Evolutionary conservation across 2,113 vertebrate species (phyloP), one percentile per base, ranked within the genome.

Genomic region (Leuciscus idus): DNA sequence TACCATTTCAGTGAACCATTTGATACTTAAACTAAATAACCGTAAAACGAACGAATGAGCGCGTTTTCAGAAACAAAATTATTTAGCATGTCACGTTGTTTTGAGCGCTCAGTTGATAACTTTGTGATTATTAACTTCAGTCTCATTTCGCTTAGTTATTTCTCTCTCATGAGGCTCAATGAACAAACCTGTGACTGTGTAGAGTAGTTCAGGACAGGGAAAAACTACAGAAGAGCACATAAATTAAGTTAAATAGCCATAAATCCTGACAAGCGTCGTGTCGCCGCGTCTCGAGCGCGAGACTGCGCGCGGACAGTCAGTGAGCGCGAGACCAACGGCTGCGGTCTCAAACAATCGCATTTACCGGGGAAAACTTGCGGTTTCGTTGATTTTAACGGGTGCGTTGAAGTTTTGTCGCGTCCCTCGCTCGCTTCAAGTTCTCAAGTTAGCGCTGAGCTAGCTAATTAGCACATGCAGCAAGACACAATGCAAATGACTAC

Each of bases 391-490:
- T n/a, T n/a, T 17, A 83, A 39, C 43, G 10, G 66, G 46, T 17
- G 11, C 26, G 23, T 72, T 52, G 8, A 21, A 7, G 28, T 70
- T 72, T 26, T 46, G 59, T 81, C 39, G 61, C 79, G 79, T 43
- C 80, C n/a, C 62, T 28, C 28, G 64, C 64, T 48, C 59, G 57
- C 17, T 26, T 7, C 7, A 73, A 83, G 66, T 73, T 57, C 11
- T 83, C n/a, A 19, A 83, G 64, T 83, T 72, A 83, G 46, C 81
- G 48, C 46, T 2, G 30, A 21, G 81, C 81, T 83, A 83, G 81
- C 81, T 72, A 72, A 83, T 83, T 83, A 83, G 81, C 81, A 70
- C 64, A 72, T 72, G 64, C 64, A 36, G 64, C 64, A 70, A 55
- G 10, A 36, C 62, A 83, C 81, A 83, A 83, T 83, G 30, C 48